Percentiles rank a stretch among this genome's conserved stretches.
Conservation (phyloP, 53 echinoderm and acorn worm species). For the Echinarachnius parma region DNA sequence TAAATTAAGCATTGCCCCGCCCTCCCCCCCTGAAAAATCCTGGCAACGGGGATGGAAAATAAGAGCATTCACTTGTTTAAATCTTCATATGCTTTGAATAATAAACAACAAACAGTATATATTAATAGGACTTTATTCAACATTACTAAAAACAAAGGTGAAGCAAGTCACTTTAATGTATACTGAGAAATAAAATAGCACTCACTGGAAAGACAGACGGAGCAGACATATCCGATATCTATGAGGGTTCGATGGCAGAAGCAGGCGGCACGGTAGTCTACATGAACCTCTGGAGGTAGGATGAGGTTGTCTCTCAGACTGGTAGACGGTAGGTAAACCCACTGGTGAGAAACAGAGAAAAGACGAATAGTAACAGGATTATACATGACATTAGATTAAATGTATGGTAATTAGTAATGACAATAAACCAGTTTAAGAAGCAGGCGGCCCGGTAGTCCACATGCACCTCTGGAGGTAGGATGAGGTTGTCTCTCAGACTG, state of each 20-base stretch:
- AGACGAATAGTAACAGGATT: background rate
- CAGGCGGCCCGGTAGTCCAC: conserved; percentile 96
- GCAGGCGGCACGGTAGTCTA: conserved; percentile 93
- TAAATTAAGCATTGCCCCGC: too few relatives aligned
- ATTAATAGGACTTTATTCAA: too few relatives aligned
- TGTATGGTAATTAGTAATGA: too few relatives aligned
- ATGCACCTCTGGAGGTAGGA: conserved; percentile 84
- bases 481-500: conserved; percentile 58
- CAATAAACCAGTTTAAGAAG: too few relatives aligned
- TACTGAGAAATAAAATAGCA: too few relatives aligned
- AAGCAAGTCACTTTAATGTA: too few relatives aligned
- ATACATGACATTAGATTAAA: background rate
- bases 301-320: conserved; percentile 60
- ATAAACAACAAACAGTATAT: too few relatives aligned
- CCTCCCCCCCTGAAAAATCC: too few relatives aligned
- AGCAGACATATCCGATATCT: conserved; percentile 94
- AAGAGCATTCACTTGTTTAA: too few relatives aligned
- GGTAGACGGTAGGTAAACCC: conserved; percentile 90
- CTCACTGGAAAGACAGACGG: conserved; percentile 96
- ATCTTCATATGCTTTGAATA: too few relatives aligned
- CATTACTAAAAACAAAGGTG: too few relatives aligned
- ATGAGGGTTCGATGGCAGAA: conserved; percentile 96
- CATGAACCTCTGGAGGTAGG: conserved; percentile 87
- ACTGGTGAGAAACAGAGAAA: conserved; percentile 58
- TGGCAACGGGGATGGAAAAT: too few relatives aligned